These are phyloP conservation scores for Hypotaenidia okinawae DNA, from an alignment of 2,797 vertebrate species.

Conservation along the genomic window DNA sequence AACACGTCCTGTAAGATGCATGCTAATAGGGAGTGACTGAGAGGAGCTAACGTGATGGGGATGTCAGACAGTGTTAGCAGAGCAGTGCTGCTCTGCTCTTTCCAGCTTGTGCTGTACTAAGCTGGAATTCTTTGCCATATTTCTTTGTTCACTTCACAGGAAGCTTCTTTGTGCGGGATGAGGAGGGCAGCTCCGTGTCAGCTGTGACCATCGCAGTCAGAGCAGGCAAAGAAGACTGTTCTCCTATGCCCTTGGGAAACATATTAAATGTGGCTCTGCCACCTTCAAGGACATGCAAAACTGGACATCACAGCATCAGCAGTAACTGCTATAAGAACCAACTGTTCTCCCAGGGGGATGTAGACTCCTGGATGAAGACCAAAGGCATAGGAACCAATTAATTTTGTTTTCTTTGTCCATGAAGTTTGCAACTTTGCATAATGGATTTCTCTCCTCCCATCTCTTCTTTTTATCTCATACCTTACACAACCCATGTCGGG, in stretches of 20 bases:
- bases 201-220: not conserved
- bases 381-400: not conserved
- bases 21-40: slow-evolving; percentile 45
- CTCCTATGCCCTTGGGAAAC: not conserved
- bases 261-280: not conserved
- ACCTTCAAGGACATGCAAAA: not conserved
- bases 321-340: not conserved
- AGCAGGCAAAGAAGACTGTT: not conserved
- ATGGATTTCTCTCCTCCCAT: not conserved
- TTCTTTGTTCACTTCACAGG: not conserved
- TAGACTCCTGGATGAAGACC: not conserved
- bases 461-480: not conserved
- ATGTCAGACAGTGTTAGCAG: slow-evolving; percentile 17
- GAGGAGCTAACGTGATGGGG: not conserved
- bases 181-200: not conserved
- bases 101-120: not conserved
- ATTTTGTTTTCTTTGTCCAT: not conserved
- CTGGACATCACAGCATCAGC: not conserved
- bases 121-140: not conserved
- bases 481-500: not conserved
- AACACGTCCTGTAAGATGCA: not conserved
- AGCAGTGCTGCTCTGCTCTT: not conserved
- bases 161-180: not conserved
- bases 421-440: not conserved
- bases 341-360: not conserved